Evolutionary conservation across 2,888 invertebrate species (phyloP).

Genomic region (Notocelia uddmanniana): DNA sequence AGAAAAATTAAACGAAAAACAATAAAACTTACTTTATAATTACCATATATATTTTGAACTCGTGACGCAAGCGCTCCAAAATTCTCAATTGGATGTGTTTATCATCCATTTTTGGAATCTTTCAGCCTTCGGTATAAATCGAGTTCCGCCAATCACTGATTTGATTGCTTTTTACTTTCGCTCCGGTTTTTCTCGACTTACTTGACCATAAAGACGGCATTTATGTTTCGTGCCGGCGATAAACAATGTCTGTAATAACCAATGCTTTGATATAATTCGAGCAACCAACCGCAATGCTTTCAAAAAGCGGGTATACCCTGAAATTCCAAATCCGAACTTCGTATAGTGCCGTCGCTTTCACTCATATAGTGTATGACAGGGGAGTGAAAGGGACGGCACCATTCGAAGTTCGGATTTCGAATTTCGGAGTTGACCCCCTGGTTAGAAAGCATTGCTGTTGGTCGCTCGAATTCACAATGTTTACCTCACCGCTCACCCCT

Average conservation of each 20-base stretch:
- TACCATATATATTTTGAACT: slow-evolving; percentile 42
- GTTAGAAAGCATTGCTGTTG: too few species aligned
- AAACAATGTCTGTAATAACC: slow-evolving; percentile 31
- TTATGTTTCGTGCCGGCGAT: slow-evolving; percentile 30
- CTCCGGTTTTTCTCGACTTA: slow-evolving; percentile 77
- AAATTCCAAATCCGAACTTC: too few species aligned
- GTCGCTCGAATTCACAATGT: too few species aligned
- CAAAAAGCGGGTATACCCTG: too few species aligned
- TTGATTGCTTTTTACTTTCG: slow-evolving; percentile 68
- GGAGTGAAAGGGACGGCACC: too few species aligned
- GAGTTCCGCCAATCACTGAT: slow-evolving; percentile 76
- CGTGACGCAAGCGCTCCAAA: slow-evolving; percentile 59
- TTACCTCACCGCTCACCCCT: too few species aligned
- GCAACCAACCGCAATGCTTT: slow-evolving; percentile 27
- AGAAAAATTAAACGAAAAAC: slow-evolving; percentile 23
- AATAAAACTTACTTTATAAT: slow-evolving; percentile 49
- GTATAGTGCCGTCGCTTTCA: too few species aligned
- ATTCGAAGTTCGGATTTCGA: too few species aligned
- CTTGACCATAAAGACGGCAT: slow-evolving; percentile 57
- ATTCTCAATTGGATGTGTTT: slow-evolving; percentile 57
- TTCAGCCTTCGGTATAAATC: slow-evolving; percentile 69
- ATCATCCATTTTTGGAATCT: slow-evolving; percentile 77
- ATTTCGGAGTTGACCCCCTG: too few species aligned
- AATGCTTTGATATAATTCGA: slow-evolving; percentile 28
- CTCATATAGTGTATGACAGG: too few species aligned